These are phyloP conservation scores for Drosophila azteca DNA, from an alignment of 1,140 invertebrate species.

Conservation along the genomic window DNA sequence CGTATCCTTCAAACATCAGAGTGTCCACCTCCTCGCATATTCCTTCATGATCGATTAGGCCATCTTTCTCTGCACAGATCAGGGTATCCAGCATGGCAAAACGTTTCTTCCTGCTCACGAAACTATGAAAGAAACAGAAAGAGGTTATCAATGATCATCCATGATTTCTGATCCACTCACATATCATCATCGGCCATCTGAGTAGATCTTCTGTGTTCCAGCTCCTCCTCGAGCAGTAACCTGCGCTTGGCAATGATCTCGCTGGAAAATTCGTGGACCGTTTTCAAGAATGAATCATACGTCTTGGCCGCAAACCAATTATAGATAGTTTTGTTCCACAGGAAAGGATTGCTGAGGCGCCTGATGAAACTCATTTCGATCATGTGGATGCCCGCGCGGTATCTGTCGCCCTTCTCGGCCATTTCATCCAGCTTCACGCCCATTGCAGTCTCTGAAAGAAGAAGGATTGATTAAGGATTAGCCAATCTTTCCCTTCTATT, in stretches of 20 bases:
- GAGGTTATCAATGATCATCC: accelerated
- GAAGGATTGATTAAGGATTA: neutral
- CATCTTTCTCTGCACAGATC: conserved; percentile 85
- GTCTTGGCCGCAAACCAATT: conserved; percentile 46
- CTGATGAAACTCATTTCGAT: conserved; percentile 65
- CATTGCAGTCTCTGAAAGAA: conserved; percentile 90
- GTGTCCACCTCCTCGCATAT: conserved; percentile 90
- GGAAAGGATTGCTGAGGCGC: conserved; percentile 62
- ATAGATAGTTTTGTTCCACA: conserved; percentile 59
- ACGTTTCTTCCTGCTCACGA: conserved; percentile 84
- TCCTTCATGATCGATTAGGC: conserved; percentile 82
- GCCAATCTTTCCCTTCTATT: neutral
- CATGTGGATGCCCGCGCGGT: conserved; percentile 64
- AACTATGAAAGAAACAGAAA: conserved; percentile 3
- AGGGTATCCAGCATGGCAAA: conserved; percentile 92
- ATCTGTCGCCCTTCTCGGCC: conserved; percentile 67
- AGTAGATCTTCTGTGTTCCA: neutral
- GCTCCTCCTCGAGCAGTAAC: conserved; percentile 36
- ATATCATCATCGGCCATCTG: conserved; percentile 51
- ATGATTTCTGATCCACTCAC: conserved; percentile 2
- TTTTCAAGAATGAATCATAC: conserved; percentile 45
- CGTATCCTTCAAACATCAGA: conserved; percentile 91
- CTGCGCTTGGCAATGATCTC: conserved; percentile 73
- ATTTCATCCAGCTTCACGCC: conserved; percentile 85
- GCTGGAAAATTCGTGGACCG: conserved; percentile 69